Conservation (phyloP, 2,888 invertebrate genomes). For the Erebia aethiops region DNA sequence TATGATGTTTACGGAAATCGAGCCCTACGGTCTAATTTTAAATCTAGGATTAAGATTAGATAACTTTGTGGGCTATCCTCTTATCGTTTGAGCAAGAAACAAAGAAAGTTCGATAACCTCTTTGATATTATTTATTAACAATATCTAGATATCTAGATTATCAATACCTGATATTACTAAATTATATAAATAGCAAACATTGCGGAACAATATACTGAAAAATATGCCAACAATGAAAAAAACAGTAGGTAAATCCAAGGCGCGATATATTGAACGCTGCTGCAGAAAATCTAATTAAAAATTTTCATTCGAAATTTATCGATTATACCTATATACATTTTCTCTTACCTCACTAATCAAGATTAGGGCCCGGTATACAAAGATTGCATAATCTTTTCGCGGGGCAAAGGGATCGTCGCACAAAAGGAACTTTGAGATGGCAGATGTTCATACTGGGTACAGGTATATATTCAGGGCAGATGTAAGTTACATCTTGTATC, state of each 20-base stretch:
- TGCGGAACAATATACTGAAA: no score
- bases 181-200: no score
- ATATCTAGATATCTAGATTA: conserved; percentile 31
- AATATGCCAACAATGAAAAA: neutral
- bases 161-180: conserved; percentile 24
- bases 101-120: conserved; percentile 35
- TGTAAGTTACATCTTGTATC: conserved; percentile 56
- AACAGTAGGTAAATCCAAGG: neutral
- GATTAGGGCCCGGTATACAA: conserved; percentile 64
- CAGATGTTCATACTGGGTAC: conserved; percentile 63
- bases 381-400: conserved; percentile 72
- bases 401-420: conserved; percentile 52
- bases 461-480: conserved; percentile 78
- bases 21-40: conserved; percentile 7
- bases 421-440: conserved; percentile 51
- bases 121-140: neutral
- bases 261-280: neutral
- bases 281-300: neutral
- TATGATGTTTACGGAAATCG: conserved; percentile 12
- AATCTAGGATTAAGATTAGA: conserved; percentile 28
- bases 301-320: conserved; percentile 18
- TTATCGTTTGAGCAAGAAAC: conserved; percentile 31
- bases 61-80: conserved; percentile 24
- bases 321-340: conserved; percentile 29
- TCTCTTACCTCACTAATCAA: conserved; percentile 53